These are phyloP conservation scores for Epicampocera succincta DNA, from an alignment of 2,888 invertebrate genomes.

Conservation along the genomic window DNA sequence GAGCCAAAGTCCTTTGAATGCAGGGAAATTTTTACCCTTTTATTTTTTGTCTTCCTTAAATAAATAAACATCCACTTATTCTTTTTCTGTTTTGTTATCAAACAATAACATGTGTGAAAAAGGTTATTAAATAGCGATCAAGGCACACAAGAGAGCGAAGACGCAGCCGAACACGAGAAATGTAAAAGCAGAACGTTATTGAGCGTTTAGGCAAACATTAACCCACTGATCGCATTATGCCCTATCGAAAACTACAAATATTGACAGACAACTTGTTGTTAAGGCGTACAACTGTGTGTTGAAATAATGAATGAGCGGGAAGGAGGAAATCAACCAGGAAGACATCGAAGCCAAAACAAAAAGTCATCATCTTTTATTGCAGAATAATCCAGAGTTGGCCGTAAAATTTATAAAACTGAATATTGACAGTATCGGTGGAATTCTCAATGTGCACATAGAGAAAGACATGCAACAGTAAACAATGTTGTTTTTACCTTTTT, in stretches of 20 bases:
- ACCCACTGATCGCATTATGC: constrained; percentile 13
- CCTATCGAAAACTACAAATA: constrained; percentile 60
- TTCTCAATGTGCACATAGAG: too few relatives aligned
- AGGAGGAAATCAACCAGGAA: neutral
- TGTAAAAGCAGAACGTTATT: constrained; percentile 5
- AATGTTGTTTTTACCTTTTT: too few relatives aligned
- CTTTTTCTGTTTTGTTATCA: constrained; percentile 23
- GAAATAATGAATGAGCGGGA: constrained; percentile 56
- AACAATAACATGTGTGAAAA: constrained; percentile 59
- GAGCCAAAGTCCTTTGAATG: constrained; percentile 67
- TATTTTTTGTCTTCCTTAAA: constrained; percentile 16
- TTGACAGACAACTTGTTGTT: constrained; percentile 67
- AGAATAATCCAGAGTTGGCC: too few relatives aligned
- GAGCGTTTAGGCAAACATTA: constrained; percentile 24
- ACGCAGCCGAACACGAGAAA: neutral
- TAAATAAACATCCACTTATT: neutral
- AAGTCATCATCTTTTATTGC: too few relatives aligned
- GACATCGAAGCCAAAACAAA: too few relatives aligned
- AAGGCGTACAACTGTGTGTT: constrained; percentile 64
- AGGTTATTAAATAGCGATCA: constrained; percentile 47
- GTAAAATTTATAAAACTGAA: too few relatives aligned
- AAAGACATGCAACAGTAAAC: too few relatives aligned
- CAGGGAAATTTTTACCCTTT: constrained; percentile 33
- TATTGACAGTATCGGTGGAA: too few relatives aligned
- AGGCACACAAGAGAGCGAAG: constrained; percentile 2